Evolutionary conservation across 2,797 vertebrate genomes (phyloP).

Genomic region (Rhinogobio ventralis): DNA sequence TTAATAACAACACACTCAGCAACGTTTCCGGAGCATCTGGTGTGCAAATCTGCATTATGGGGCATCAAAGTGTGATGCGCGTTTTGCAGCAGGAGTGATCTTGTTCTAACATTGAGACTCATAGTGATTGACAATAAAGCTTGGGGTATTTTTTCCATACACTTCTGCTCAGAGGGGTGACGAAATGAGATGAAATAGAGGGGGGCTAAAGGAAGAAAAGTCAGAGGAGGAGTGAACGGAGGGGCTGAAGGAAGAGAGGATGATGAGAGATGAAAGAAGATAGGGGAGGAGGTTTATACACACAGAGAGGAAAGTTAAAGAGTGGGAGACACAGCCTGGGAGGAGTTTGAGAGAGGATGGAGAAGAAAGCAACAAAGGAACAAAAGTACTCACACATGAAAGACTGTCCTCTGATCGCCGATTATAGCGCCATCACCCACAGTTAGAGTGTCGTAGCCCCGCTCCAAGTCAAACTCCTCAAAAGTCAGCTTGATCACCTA

Average conservation of each 20-base stretch:
- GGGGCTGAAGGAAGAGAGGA: conserved; percentile 48
- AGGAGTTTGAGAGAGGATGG: conserved; percentile 54
- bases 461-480: conserved; percentile 97
- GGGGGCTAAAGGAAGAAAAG: conserved; percentile 36
- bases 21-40: conserved; percentile 77
- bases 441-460: conserved; percentile 95
- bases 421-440: conserved; percentile 93
- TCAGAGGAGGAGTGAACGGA: conserved; percentile 28
- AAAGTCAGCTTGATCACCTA: conserved; percentile 98
- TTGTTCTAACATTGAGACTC: conserved; percentile 72
- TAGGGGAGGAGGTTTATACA: conserved; percentile 34
- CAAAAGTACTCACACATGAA: conserved; percentile 91
- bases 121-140: conserved; percentile 74
- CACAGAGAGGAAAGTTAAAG: conserved; percentile 38
- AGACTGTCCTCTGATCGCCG: conserved; percentile 96
- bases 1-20: conserved; percentile 78
- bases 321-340: conserved; percentile 51
- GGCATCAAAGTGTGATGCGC: conserved; percentile 68
- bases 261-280: conserved; percentile 45
- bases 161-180: conserved; percentile 72
- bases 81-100: conserved; percentile 64
- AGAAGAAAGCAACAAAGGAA: conserved; percentile 53
- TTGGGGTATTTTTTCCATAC: conserved; percentile 72
- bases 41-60: conserved; percentile 68
- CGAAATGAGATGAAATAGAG: conserved; percentile 73